phyloP scores from a whole-genome alignment of 2,113 vertebrate species.

The Arvicanthis niloticus region DNA sequence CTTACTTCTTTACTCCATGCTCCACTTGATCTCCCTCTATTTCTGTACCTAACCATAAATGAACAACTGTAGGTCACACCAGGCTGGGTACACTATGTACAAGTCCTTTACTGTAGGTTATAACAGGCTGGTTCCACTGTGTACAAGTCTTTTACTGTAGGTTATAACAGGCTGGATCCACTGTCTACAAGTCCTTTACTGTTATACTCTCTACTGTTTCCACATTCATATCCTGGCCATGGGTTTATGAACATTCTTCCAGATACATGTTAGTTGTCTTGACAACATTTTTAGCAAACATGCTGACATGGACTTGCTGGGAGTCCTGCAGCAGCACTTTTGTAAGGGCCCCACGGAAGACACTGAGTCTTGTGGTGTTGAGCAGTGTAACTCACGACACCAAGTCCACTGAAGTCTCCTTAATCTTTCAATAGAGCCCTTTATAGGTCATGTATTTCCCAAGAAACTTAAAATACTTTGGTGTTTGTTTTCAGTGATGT shows the following conservation, averaged over 20 bases:
- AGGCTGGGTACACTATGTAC: not conserved
- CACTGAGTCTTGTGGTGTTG: not conserved
- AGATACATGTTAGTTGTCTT: slow-evolving; percentile 27
- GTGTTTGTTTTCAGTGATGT: not conserved
- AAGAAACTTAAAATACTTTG: slow-evolving; percentile 47
- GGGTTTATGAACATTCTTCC: slow-evolving; percentile 16
- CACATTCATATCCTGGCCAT: not conserved
- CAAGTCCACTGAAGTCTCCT: not conserved
- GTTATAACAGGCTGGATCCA: not conserved
- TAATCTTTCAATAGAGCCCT: slow-evolving; percentile 24
- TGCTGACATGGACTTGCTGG: not conserved
- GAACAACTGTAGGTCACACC: not conserved
- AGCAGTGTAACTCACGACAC: not conserved
- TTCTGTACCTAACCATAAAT: not conserved
- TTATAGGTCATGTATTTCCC: not conserved
- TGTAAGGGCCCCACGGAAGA: not conserved
- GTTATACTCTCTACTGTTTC: not conserved
- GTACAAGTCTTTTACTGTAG: not conserved
- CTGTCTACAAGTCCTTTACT: not conserved
- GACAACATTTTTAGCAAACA: slow-evolving; percentile 38
- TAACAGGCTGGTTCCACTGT: too few relatives aligned
- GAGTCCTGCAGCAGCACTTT: not conserved
- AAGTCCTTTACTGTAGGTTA: too few relatives aligned
- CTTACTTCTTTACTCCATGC: not conserved
- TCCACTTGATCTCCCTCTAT: not conserved